Base-by-base conservation (phyloP, 2,797 vertebrate species). In the Chloroceryle inda region DNA sequence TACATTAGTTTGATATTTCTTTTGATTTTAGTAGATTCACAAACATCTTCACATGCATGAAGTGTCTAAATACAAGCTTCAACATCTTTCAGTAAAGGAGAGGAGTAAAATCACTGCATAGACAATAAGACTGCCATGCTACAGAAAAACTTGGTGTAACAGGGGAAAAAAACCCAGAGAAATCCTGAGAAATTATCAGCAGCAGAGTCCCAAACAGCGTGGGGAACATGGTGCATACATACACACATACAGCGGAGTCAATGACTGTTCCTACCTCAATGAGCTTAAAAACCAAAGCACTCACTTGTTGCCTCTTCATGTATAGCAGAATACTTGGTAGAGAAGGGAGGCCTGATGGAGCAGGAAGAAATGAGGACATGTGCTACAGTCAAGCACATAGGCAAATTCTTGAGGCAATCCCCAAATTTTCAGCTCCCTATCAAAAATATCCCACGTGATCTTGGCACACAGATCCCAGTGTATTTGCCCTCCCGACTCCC, bases 211-310 rank as follows among this genome's bases (percentile, higher is more conserved):
- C 49, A 52, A 38, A 47, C 1, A 3, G 22, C 9, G 11, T 31
- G 42, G 40, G 75, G 76, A 37, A 26, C 6, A 20, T 3, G 4
- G 9, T 24, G 14, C 15, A 22, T 13, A 20, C 21, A 29, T 8
- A 52, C 38, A 67, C 0, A 7, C 10, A 50, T 11, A 23, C 4
- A 64, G 22, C 8, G 14, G 21, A 67, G 14, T 0, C 44, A 18
- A 87, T 56, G 53, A 45, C 33, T 20, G 38, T 22, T 76, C 24
- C 33, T 76, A 27, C 47, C 55, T 24, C 5, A 33, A 63, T 52
- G 23, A 89, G 29, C 19, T 10, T 53, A 50, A 77, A 79, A 38
- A 13, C 38, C 4, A 1, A 67, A 87, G 16, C 18, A n/a, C 22
- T n/a, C 40, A 4, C 19, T 59, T n/a, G 38, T 13, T 91, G 44